Conservation (phyloP, 2,113 vertebrate species). For the Labeo rohita region DNA sequence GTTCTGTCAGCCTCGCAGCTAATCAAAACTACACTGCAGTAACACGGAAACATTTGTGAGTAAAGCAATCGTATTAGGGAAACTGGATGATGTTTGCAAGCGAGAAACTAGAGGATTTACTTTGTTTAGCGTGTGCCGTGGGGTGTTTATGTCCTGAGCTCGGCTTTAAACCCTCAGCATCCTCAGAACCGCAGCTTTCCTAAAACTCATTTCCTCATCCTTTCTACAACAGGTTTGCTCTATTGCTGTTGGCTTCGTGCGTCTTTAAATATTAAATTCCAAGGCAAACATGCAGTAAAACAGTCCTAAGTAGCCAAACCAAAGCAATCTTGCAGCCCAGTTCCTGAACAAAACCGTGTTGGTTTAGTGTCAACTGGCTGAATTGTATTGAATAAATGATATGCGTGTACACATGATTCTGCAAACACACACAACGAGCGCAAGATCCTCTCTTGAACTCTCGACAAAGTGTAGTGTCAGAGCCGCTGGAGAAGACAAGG, state of each 20-base stretch:
- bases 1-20: background rate
- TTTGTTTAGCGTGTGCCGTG: background rate
- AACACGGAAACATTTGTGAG: constrained; percentile 7
- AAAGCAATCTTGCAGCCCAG: constrained; percentile 2
- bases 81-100: constrained; percentile 16
- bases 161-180: constrained; percentile 6
- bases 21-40: background rate
- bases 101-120: background rate
- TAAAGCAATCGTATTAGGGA: constrained; percentile 6
- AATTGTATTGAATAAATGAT: constrained; percentile 16
- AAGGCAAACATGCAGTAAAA: constrained; percentile 16
- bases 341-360: background rate
- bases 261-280: constrained; percentile 27
- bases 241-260: background rate
- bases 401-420: background rate
- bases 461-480: constrained; percentile 37
- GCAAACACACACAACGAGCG: background rate
- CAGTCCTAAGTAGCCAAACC: background rate
- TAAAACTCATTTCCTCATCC: constrained; percentile 16
- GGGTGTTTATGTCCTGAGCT: constrained; percentile 22
- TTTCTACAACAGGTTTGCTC: constrained; percentile 12
- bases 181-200: background rate
- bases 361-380: constrained; percentile 25
- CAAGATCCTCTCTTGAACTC: constrained; percentile 18
- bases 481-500: constrained; percentile 12